Base-by-base conservation (phyloP, 1,140 invertebrate species). In the Marisa cornuarietis region DNA sequence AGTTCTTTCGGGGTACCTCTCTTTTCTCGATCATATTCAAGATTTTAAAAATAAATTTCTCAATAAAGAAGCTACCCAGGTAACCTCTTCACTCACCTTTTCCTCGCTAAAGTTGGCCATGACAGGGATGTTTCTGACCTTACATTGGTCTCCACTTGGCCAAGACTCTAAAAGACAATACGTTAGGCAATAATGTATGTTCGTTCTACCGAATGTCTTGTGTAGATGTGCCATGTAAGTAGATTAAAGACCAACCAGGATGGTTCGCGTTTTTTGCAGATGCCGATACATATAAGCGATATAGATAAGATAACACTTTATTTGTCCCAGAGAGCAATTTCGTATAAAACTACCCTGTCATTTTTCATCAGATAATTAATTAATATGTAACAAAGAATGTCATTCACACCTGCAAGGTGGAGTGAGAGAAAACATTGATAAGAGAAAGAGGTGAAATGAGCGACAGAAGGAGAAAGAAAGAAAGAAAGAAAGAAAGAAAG, bases 91-190 rank as follows among this genome's bases (percentile, higher is more conserved):
- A 3, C 62, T 49, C 52, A 76, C 74, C 26, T 26, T 54, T 22
- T 66, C 61, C 13, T 65, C 42, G n/a, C 51, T 66, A 61, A 76
- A 76, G 61, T 76, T 76, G 10, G 42, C 5, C 74, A 76, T 76
- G 22, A 76, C 74, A 66, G 74, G 74, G 20, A 76, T 76, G n/a
- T 51, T 76, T 24, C 14, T n/a, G 42, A 76, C 62, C 6, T 4
- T 16, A 49, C 74, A 76, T 0, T 14, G 5, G 22, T 31, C 58
- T 8, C 58, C 54, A 4, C 10, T 26, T 3, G 61, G 24, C 16
- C n/a, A 22, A 18, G 42, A 9, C 14, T 76, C 74, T 76, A 51
- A 10, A 61, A 74, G 51, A 73, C 52, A 49, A 49, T 10, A 72
- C 4, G 52, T 16, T 7, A 51, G 24, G 18, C 26, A 72, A 3